These are phyloP conservation scores for Excalfactoria chinensis DNA, from an alignment of 2,113 vertebrate genomes.

Conservation along the genomic window DNA sequence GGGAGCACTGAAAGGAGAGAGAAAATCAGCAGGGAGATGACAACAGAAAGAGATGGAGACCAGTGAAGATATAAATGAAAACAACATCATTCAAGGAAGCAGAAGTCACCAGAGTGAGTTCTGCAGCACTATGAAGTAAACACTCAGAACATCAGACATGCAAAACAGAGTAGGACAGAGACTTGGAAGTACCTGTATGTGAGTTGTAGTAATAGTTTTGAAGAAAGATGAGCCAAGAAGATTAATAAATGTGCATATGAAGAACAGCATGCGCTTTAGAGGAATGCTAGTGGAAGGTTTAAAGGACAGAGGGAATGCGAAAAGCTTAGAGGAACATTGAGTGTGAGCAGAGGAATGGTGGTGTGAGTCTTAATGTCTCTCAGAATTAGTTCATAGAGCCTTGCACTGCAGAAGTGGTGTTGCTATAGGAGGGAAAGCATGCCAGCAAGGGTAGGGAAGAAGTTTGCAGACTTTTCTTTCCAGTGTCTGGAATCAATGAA, in stretches of 20 bases:
- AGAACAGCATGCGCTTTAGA: background rate
- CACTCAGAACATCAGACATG: background rate
- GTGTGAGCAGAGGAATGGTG: background rate
- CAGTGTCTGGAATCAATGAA: background rate
- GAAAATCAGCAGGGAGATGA: conserved; percentile 2
- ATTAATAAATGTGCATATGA: background rate
- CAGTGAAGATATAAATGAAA: background rate
- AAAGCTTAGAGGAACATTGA: background rate
- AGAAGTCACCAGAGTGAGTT: background rate
- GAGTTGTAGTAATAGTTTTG: background rate
- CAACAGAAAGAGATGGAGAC: background rate
- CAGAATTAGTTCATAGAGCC: background rate
- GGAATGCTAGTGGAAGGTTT: background rate
- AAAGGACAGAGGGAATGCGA: background rate
- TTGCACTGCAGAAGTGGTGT: background rate
- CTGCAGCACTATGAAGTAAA: background rate
- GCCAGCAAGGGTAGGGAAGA: background rate
- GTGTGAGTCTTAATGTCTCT: background rate
- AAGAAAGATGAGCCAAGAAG: background rate
- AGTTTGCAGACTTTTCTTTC: background rate
- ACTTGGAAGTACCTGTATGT: background rate
- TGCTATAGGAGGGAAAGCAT: background rate
- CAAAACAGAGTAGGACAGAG: background rate
- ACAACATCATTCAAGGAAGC: background rate
- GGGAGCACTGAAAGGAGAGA: conserved; percentile 20